Evolutionary conservation across 2,113 vertebrate genomes (phyloP).

Genomic region (Anolis carolinensis): DNA sequence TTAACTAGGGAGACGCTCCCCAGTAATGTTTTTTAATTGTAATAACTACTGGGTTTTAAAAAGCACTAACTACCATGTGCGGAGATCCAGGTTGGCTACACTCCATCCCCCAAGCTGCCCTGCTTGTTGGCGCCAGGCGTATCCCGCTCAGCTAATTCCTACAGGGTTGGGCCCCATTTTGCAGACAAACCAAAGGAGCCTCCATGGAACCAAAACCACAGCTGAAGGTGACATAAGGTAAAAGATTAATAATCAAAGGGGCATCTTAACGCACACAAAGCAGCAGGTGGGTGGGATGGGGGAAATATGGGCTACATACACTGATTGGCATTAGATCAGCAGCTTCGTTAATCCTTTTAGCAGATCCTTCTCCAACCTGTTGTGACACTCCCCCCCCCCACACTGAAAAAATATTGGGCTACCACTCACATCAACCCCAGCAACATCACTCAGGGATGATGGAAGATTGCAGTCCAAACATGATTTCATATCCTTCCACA

Average conservation of each 20-base stretch:
- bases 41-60: slow-evolving; percentile 58
- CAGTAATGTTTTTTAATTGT: slow-evolving; percentile 57
- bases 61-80: slow-evolving; percentile 50
- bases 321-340: not conserved
- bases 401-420: not conserved
- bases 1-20: slow-evolving; percentile 54
- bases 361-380: not conserved
- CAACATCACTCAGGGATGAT: not conserved
- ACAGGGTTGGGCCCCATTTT: slow-evolving; percentile 22
- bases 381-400: not conserved
- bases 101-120: slow-evolving; percentile 54
- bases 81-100: slow-evolving; percentile 46
- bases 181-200: slow-evolving; percentile 12
- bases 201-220: slow-evolving; percentile 7
- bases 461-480: too few relatives aligned
- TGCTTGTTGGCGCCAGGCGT: slow-evolving; percentile 59
- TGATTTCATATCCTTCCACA: too few relatives aligned
- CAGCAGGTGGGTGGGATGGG: not conserved
- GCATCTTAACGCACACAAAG: not conserved
- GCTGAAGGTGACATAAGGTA: slow-evolving; percentile 6
- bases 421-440: not conserved
- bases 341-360: not conserved
- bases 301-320: too few relatives aligned
- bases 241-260: slow-evolving; percentile 20
- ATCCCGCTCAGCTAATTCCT: slow-evolving; percentile 46